Conservation (phyloP, 2,888 invertebrate species). For the Eulithis testata region DNA sequence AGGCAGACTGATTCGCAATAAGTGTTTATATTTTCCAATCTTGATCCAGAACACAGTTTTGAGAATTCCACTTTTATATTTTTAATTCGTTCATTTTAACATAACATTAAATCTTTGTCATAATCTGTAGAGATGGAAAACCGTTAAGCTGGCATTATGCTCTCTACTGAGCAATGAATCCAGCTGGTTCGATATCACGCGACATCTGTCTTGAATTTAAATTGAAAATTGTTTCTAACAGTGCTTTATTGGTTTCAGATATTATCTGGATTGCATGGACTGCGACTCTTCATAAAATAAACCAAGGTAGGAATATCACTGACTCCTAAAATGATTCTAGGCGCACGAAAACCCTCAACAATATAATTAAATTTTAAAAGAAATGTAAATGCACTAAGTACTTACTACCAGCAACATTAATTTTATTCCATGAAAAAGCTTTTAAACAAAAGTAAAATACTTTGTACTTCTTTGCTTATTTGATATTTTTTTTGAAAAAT, state of each 20-base stretch:
- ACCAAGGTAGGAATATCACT: slow-evolving; percentile 10
- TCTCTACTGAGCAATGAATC: slow-evolving; percentile 13
- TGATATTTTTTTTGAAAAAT: no score
- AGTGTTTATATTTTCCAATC: no score
- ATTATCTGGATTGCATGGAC: background rate
- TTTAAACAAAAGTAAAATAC: no score
- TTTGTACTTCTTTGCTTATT: no score
- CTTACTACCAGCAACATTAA: no score
- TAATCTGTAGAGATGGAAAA: slow-evolving; percentile 1
- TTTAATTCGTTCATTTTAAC: background rate
- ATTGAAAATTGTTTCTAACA: background rate
- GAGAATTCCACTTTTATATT: background rate
- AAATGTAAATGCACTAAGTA: no score
- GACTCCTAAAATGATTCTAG: background rate
- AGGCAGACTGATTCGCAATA: background rate
- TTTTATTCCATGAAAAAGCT: no score
- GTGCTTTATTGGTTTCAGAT: slow-evolving; percentile 21
- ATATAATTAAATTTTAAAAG: no score
- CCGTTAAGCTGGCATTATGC: background rate
- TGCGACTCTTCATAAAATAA: background rate
- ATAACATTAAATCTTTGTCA: background rate
- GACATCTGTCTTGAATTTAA: slow-evolving; percentile 9
- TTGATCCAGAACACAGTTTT: no score
- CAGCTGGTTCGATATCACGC: slow-evolving; percentile 2
- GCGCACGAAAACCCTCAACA: no score